A percentile compares a stretch with the other conserved stretches of the same genome.
phyloP scores from a whole-genome alignment of 2,797 vertebrate species.

The Eleutherodactylus coqui region DNA sequence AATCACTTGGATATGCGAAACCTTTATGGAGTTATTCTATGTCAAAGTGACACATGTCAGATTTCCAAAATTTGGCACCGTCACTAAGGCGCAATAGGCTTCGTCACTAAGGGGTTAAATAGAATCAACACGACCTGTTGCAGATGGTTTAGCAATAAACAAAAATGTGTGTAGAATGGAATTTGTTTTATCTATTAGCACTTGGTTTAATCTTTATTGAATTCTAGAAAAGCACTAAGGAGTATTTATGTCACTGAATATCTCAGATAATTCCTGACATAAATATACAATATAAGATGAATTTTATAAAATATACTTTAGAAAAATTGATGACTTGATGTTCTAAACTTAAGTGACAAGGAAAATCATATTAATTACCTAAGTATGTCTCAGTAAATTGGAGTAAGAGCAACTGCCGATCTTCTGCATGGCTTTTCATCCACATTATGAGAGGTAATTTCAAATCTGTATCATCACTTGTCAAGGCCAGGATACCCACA shows the following conservation, averaged over 20 bases:
- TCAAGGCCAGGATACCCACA: conserved; percentile 52
- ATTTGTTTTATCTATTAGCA: neutral
- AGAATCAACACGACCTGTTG: too few species aligned
- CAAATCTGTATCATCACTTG: conserved; percentile 46
- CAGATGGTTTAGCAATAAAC: neutral
- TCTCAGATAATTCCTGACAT: too few species aligned
- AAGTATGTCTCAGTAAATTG: conserved; percentile 6
- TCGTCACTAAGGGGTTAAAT: too few species aligned
- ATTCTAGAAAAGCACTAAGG: neutral
- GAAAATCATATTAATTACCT: conserved; percentile 3
- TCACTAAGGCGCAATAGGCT: too few species aligned
- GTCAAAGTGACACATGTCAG: too few species aligned
- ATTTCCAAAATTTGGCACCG: too few species aligned
- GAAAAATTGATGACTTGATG: neutral
- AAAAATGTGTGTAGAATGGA: neutral
- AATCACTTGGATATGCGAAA: too few species aligned
- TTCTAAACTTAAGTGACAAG: neutral
- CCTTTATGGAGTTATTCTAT: too few species aligned
- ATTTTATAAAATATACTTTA: neutral
- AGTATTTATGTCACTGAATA: neutral
- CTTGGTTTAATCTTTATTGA: neutral
- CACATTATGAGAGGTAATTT: conserved; percentile 51
- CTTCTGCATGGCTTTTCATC: conserved; percentile 15
- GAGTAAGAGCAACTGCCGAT: neutral
- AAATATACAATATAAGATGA: too few species aligned